Base-by-base conservation (phyloP, 2,113 vertebrate genomes). In the Psophia crepitans region DNA sequence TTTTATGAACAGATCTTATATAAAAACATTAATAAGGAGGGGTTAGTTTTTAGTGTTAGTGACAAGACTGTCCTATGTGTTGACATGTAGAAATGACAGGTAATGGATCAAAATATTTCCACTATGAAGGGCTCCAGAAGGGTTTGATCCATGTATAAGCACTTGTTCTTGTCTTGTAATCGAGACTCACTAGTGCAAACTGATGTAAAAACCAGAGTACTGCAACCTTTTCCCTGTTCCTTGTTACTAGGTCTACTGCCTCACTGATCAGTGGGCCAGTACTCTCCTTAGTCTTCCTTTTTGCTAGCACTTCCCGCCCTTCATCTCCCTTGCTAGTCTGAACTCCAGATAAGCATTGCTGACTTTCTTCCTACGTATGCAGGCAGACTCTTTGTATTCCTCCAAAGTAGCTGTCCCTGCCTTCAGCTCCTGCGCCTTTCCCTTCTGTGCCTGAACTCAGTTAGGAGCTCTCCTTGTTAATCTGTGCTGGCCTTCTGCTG, bases 1-100 rank as follows among this genome's bases (percentile, higher is more conserved):
- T 54, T 66, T 44, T 71, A 13, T 5, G 56, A 58, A 35, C 2
- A 71, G 30, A 28, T 46, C 37, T 35, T 56, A 8, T 19, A 15
- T 14, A 21, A 57, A 58, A 78, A 7, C 6, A 20, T 49, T 15
- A 79, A 7, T 44, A 28, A 57, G 3, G 12, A 71, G 4, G 6
- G 2, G 6, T 15, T 68, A 3, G 2, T 24, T 58, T 83, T 58
- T 37, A 43, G 21, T 68, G 22, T 44, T 0, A 1, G 12, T 68
- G 63, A 58, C 37, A 79, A 79, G 22, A 48, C 4, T 56, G 15
- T 41, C 16, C 10, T 66, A 0, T 39, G 14, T 57, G 11, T 56
- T 63, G 35, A 11, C 22, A 24, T 60, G 20, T 66, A 46, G 6
- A 84, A 60, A 56, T 51, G 11, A 41, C 8, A n/a, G 17, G 16